Evolutionary conservation across 1,140 invertebrate species (phyloP).

Genomic region (fruit fly (Drosophila melanogaster)): DNA sequence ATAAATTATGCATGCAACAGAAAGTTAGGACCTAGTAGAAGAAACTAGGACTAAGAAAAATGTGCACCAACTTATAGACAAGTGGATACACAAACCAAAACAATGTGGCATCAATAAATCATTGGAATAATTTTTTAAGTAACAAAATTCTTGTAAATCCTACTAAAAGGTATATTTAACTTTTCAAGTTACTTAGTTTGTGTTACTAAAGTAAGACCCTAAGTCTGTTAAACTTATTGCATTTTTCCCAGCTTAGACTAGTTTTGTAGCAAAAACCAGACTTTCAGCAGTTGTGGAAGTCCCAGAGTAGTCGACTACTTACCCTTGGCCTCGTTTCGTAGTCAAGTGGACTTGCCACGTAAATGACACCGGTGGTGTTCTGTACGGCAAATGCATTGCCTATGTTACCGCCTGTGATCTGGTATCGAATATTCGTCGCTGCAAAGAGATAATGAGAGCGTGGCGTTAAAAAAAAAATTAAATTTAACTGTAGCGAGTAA

Average conservation of each 20-base stretch:
- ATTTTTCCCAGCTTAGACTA: too few relatives aligned
- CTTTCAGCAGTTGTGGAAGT: too few relatives aligned
- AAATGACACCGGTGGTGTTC: conserved; percentile 90
- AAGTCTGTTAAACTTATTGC: too few relatives aligned
- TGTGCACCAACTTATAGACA: conserved; percentile 49
- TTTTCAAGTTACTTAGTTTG: too few relatives aligned
- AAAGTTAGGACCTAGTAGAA: conserved; percentile 47
- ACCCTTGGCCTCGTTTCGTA: conserved; percentile 91
- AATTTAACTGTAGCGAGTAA: conserved; percentile 13
- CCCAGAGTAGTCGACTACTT: conserved; percentile 71
- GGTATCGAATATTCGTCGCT: conserved; percentile 91
- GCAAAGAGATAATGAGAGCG: conserved; percentile 65
- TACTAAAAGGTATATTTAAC: too few relatives aligned
- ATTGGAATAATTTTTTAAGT: neutral
- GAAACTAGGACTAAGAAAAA: conserved; percentile 45
- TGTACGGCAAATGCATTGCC: conserved; percentile 91
- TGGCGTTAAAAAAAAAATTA: conserved; percentile 13
- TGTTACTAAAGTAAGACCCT: too few relatives aligned
- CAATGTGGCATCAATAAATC: neutral
- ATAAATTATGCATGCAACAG: conserved; percentile 81
- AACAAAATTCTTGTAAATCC: too few relatives aligned
- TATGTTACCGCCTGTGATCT: conserved; percentile 91
- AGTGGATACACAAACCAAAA: conserved; percentile 10
- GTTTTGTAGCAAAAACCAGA: too few relatives aligned
- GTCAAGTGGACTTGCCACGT: conserved; percentile 90